Conservation (phyloP, 2,888 invertebrate genomes). For the Lepetodrilus schrolli region DNA sequence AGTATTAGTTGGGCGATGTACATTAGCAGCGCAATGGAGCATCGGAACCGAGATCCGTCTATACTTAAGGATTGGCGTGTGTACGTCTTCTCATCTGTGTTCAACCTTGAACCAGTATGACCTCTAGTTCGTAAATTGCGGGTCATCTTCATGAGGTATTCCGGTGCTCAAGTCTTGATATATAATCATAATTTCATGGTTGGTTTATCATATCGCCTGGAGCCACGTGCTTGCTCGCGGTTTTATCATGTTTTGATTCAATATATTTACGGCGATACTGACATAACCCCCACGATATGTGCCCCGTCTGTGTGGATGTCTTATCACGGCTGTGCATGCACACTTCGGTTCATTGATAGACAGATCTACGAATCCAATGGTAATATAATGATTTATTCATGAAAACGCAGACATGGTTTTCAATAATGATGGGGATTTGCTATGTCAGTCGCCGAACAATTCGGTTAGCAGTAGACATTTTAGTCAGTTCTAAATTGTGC, state of each 20-base stretch:
- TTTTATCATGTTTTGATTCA: constrained; percentile 25
- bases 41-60: background rate
- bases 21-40: background rate
- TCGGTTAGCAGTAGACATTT: too few relatives aligned
- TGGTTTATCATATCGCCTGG: background rate
- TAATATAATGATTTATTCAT: too few relatives aligned
- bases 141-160: constrained; percentile 2
- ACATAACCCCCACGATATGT: background rate
- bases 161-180: constrained; percentile 1
- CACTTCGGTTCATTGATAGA: too few relatives aligned
- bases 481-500: too few relatives aligned
- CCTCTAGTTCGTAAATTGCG: background rate
- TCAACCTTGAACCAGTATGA: background rate
- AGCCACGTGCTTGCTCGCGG: background rate
- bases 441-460: too few relatives aligned
- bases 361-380: too few relatives aligned
- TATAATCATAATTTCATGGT: constrained; percentile 1
- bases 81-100: constrained; percentile 6
- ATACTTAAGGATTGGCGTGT: too few relatives aligned
- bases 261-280: background rate
- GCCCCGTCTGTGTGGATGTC: background rate
- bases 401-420: too few relatives aligned
- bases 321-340: background rate
- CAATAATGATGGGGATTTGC: too few relatives aligned
- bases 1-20: background rate